Evolutionary conservation across 1,140 invertebrate genomes (phyloP), one percentile per base, ranked within the genome.

Genomic region (Rhagoletis pomonella): DNA sequence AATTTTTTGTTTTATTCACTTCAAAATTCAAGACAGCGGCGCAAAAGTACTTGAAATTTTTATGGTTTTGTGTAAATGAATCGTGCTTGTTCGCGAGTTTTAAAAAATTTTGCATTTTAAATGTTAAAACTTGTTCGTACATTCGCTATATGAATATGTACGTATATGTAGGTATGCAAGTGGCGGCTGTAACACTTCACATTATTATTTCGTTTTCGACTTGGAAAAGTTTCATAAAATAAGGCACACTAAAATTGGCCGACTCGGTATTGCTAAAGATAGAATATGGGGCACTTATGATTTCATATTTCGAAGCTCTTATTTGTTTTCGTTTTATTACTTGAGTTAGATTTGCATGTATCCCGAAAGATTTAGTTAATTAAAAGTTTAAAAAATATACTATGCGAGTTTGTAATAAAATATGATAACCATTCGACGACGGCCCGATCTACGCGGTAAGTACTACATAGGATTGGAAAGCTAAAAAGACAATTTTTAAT

Each of bases 71-170:
- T 55, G 9, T 81, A 55, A 81, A 55, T 81, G 73, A 55, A 19
- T 81, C 73, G 73, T 58, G 73, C 47, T 81, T 81, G 14, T 81
- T 81, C 47, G 73, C 50, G 44, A 29, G n/a, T 55, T 55, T 58
- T 55, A 55, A 81, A 81, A 55, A 81, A 81, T 81, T 19, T 81
- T n/a, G 73, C 73, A 81, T 81, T 81, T 81, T 81, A 81, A 55
- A 55, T 55, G 12, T 81, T 81, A 55, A 81, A 55, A 50, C n/a
- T 81, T 55, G 14, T 81, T 81, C 19, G 67, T 81, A 9, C 14
- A 17, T 55, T 55, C 29, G 29, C 47, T 58, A 58, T 81, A 81
- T 81, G 3, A 50, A 81, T 81, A 81, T 29, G 29, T 29, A 29
- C 29, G 29, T 29, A 29, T 29, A 29, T 29, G 29, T 29, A 29